These are phyloP conservation scores for Machaerirhynchus nigripectus DNA, from an alignment of 2,113 vertebrate genomes.

Conservation along the genomic window DNA sequence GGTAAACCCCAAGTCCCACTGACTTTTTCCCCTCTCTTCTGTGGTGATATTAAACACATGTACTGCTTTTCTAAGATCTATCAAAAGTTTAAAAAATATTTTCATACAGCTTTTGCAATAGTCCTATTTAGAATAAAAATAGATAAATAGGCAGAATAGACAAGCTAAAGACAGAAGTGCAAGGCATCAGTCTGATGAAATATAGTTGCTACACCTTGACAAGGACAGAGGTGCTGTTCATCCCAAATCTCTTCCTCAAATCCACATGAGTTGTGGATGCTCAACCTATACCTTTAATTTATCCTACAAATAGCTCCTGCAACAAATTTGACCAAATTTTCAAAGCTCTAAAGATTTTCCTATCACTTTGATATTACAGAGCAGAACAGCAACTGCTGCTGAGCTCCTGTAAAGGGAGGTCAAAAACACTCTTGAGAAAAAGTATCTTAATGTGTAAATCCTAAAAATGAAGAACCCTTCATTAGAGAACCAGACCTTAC, in stretches of 20 bases:
- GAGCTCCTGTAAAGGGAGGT: neutral
- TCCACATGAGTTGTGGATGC: neutral
- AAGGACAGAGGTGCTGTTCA: neutral
- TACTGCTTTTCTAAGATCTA: neutral
- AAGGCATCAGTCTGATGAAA: neutral
- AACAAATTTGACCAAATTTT: neutral
- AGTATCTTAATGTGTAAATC: neutral
- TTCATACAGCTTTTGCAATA: neutral
- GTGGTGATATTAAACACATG: neutral
- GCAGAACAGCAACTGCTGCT: neutral
- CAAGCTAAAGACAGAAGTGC: neutral
- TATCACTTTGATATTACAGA: neutral
- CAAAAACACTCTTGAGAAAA: neutral
- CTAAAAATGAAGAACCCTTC: neutral
- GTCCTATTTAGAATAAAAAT: neutral
- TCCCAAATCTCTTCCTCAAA: neutral
- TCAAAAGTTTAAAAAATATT: neutral
- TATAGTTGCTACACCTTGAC: neutral
- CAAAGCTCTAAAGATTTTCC: neutral
- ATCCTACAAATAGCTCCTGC: neutral
- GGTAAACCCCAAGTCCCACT: neutral
- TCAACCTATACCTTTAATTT: neutral
- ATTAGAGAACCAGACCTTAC: neutral
- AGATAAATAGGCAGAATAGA: neutral
- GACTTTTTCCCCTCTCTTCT: neutral